These are phyloP conservation scores for Brachyopa scutellaris DNA, from an alignment of 2,888 invertebrate genomes.

Conservation along the genomic window DNA sequence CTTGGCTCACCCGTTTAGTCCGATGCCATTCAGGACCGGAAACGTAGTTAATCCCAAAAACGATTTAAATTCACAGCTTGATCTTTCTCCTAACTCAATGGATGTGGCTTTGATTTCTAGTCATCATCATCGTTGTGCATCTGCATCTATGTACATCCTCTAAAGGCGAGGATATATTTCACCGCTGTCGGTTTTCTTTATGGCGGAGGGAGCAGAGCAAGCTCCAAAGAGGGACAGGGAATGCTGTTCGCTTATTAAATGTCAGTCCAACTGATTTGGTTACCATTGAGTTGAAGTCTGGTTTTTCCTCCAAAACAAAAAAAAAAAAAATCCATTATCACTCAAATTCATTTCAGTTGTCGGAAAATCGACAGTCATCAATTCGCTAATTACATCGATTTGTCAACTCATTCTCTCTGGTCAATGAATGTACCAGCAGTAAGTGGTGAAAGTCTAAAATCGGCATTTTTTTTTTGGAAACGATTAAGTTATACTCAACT, in stretches of 20 bases:
- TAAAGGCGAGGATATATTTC: constrained; percentile 2
- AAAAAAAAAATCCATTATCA: constrained; percentile 45
- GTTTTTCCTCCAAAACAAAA: not conserved
- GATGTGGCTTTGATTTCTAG: constrained; percentile 46
- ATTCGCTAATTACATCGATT: constrained; percentile 64
- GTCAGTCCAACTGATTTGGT: constrained; percentile 12
- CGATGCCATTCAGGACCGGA: constrained; percentile 50
- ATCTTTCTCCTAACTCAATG: constrained; percentile 23
- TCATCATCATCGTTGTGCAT: constrained; percentile 15
- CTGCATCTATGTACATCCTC: not conserved
- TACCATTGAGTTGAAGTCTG: not conserved
- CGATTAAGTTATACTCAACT: constrained; percentile 57
- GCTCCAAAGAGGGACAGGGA: no score
- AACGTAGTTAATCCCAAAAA: constrained; percentile 57
- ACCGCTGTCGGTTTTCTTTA: not conserved
- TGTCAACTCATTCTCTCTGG: constrained; percentile 36
- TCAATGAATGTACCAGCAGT: not conserved
- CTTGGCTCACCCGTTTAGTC: constrained; percentile 3
- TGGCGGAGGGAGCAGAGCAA: not conserved
- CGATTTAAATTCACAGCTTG: constrained; percentile 72
- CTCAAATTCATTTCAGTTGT: constrained; percentile 51
- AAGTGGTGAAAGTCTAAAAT: constrained; percentile 54
- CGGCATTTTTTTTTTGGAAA: constrained; percentile 33
- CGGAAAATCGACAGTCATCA: constrained; percentile 57
- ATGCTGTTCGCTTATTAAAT: constrained; percentile 20